Conservation (phyloP, 2,113 vertebrate genomes). For the Charina bottae region DNA sequence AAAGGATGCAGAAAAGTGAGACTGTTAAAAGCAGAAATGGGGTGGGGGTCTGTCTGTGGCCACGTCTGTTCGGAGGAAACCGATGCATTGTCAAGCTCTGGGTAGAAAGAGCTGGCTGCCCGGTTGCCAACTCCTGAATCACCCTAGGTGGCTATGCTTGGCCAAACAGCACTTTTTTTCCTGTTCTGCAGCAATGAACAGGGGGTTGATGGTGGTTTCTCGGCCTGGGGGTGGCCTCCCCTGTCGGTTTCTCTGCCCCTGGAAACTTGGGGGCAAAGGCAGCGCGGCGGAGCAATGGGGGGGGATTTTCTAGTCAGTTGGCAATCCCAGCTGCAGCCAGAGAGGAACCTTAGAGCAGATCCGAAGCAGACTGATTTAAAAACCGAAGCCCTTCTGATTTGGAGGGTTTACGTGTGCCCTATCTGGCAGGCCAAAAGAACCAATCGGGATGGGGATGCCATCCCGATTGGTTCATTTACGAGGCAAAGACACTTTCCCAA, state of each 20-base stretch:
- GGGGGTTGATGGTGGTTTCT: background rate
- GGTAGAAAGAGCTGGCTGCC: background rate
- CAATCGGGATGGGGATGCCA: too few relatives aligned
- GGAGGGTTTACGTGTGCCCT: too few relatives aligned
- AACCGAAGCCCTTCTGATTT: too few relatives aligned
- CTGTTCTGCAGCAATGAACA: background rate
- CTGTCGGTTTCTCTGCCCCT: background rate
- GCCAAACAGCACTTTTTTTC: background rate
- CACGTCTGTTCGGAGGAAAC: too few relatives aligned
- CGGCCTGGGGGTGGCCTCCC: background rate
- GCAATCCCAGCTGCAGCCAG: background rate
- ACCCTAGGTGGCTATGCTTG: background rate
- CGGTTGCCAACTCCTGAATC: background rate
- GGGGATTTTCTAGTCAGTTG: background rate
- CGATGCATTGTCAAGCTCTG: too few relatives aligned
- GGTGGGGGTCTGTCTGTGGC: too few relatives aligned
- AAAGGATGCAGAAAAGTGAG: background rate
- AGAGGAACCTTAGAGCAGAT: too few relatives aligned
- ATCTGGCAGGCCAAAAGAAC: too few relatives aligned
- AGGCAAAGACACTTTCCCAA: background rate
- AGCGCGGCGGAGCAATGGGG: background rate
- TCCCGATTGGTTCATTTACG: background rate
- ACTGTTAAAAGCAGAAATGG: background rate
- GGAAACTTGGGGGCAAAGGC: background rate
- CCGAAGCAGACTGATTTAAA: background rate